Percentiles rank a stretch among this genome's conserved stretches.
Evolutionary conservation across 2,113 vertebrate species (phyloP).

Genomic region (Eudyptes chrysolophus): DNA sequence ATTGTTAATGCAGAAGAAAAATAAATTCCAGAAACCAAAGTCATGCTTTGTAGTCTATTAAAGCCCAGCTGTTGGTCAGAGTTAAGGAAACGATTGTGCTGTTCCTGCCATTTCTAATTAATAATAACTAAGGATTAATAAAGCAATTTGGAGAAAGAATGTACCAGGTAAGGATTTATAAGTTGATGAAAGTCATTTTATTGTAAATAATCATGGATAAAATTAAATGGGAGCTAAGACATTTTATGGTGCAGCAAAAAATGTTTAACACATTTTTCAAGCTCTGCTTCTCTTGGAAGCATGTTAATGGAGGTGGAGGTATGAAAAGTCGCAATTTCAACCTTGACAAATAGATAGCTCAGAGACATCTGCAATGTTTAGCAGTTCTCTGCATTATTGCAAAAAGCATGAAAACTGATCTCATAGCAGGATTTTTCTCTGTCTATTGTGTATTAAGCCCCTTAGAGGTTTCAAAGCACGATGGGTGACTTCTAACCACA

Average conservation of each 20-base stretch:
- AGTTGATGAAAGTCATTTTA: slow-evolving; percentile 47
- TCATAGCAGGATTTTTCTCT: not conserved
- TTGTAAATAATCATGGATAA: slow-evolving; percentile 59
- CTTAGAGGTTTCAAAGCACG: not conserved
- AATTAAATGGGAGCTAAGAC: slow-evolving; percentile 45
- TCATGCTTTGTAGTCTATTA: slow-evolving; percentile 56
- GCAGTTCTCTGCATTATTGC: not conserved
- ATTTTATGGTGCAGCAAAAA: slow-evolving; percentile 34
- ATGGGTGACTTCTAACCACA: not conserved
- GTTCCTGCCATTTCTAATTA: slow-evolving; percentile 66
- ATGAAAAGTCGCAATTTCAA: not conserved
- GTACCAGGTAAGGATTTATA: slow-evolving; percentile 65
- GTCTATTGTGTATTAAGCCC: not conserved
- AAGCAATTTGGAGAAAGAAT: slow-evolving; percentile 62
- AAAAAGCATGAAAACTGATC: not conserved
- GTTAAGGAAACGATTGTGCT: slow-evolving; percentile 65
- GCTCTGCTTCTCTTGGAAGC: slow-evolving; percentile 24
- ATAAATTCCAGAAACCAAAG: slow-evolving; percentile 56
- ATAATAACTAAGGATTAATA: slow-evolving; percentile 69
- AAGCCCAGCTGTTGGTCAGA: slow-evolving; percentile 47
- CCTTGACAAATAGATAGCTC: not conserved
- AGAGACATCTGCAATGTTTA: not conserved
- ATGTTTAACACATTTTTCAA: slow-evolving; percentile 27
- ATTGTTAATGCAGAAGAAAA: slow-evolving; percentile 25
- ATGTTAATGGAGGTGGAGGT: not conserved